Percentiles rank a stretch among this genome's conserved stretches.
phyloP scores from a whole-genome alignment of 2,888 invertebrate species.

The Drosophila neotestacea region DNA sequence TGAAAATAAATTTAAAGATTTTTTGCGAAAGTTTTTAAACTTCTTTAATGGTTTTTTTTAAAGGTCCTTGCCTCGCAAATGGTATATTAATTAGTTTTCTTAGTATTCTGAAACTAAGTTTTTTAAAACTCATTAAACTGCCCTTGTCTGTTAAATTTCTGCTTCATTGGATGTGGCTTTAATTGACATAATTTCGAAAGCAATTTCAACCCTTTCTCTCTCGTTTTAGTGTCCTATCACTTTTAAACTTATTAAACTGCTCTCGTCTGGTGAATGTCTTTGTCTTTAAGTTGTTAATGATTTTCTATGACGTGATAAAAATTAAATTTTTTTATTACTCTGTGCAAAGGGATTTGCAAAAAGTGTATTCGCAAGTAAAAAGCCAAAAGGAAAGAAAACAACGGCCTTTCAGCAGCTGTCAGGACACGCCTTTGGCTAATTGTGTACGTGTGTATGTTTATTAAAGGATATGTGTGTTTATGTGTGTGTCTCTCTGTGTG shows the following conservation, averaged over 20 bases:
- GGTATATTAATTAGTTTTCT: no score
- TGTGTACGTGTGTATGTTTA: conserved; percentile 46
- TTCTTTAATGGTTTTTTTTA: no score
- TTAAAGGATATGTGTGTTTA: background rate
- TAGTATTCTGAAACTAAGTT: no score
- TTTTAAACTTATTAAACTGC: conserved; percentile 4
- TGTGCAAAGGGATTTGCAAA: conserved; percentile 12
- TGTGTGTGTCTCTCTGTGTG: conserved; percentile 24
- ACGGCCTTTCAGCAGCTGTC: conserved; percentile 49
- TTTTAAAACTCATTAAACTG: no score
- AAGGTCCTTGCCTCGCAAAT: no score
- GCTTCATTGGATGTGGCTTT: no score
- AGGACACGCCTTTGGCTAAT: conserved; percentile 74
- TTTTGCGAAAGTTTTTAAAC: no score
- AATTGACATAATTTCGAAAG: no score
- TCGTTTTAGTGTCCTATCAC: no score
- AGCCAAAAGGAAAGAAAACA: conserved; percentile 23
- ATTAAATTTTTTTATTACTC: conserved; percentile 10
- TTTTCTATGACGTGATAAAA: conserved; percentile 41
- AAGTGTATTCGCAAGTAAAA: conserved; percentile 9
- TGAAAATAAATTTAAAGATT: no score
- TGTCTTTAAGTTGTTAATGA: conserved; percentile 28
- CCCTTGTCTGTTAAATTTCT: no score
- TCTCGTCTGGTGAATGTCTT: conserved; percentile 7
- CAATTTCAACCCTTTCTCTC: background rate